Base-by-base conservation (phyloP, 37 sponge, comb jelly and placozoan species). In the Bolinopsis microptera region DNA sequence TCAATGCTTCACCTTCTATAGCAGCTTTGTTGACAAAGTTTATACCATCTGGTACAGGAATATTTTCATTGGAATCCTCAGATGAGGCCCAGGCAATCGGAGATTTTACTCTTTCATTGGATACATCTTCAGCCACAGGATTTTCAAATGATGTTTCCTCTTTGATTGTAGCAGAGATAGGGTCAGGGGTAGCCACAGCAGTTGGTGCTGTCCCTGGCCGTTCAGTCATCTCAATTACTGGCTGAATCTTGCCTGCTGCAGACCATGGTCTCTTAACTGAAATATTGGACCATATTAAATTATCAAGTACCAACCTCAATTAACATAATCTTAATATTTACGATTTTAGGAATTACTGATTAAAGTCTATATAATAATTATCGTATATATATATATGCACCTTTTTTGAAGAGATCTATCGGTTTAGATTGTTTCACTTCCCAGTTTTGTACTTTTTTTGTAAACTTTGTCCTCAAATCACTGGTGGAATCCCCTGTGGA, bases 351-450 rank as follows among this genome's bases (percentile, higher is more conserved):
- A 13, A 48, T 5, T 48, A 48, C 13, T 5, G 13, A 48, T 18
- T 48, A 48, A 48, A 48, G 13, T 48, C 5, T 48, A 5, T 48
- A 48, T 48, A 18, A 13, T 13, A 5, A 48, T 13, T 13, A 18
- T 48, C 13, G 13, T 48, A 48, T 48, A 48, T 48, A 48, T 18
- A 48, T 48, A 13, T 48, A 48, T 48, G 61, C 13, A 32, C 80
- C 32, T 32, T 77, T 77, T 35, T 77, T 77, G 80, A 77, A 77
- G 35, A 77, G 27, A 35, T 77, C 37, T 35, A 77, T 77, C 16
- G 80, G 80, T 33, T 28, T 77, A 18, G 80, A 77, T 16, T 77
- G 80, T 32, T 32, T 77, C 32, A 32, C 80, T 77, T 77, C 80
- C 80, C 80, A 77, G 35, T 35, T 32, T 32, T 77, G 27, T 3